Conservation (phyloP, 2,113 vertebrate genomes). For the Cepphus grylle region DNA sequence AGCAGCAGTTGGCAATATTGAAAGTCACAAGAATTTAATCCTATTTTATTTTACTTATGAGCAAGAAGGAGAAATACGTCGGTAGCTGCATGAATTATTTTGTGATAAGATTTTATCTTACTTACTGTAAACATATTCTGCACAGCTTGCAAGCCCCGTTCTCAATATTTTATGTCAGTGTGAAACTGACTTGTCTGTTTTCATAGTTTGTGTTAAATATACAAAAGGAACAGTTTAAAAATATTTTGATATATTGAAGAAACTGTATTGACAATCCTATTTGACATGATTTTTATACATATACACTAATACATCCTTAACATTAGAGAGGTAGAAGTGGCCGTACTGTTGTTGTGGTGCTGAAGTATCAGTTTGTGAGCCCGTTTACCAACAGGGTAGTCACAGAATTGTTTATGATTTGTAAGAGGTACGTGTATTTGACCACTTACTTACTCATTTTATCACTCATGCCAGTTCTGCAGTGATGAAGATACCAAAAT, state of each 20-base stretch:
- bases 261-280: not conserved
- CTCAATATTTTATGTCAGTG: not conserved
- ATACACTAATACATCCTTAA: not conserved
- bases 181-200: not conserved
- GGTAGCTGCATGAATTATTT: not conserved
- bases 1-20: not conserved
- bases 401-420: not conserved
- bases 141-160: not conserved
- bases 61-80: not conserved
- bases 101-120: not conserved
- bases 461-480: not conserved
- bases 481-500: not conserved
- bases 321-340: accelerated
- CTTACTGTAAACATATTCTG: not conserved
- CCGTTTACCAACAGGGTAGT: not conserved
- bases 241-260: not conserved
- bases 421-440: not conserved
- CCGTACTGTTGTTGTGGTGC: not conserved
- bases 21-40: not conserved
- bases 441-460: not conserved
- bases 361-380: not conserved
- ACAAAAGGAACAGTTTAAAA: not conserved
- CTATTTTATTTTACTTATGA: not conserved
- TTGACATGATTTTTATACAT: not conserved
- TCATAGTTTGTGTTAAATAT: not conserved